phyloP scores from a whole-genome alignment of 1,140 invertebrate species.

The Teleogryllus occipitalis region DNA sequence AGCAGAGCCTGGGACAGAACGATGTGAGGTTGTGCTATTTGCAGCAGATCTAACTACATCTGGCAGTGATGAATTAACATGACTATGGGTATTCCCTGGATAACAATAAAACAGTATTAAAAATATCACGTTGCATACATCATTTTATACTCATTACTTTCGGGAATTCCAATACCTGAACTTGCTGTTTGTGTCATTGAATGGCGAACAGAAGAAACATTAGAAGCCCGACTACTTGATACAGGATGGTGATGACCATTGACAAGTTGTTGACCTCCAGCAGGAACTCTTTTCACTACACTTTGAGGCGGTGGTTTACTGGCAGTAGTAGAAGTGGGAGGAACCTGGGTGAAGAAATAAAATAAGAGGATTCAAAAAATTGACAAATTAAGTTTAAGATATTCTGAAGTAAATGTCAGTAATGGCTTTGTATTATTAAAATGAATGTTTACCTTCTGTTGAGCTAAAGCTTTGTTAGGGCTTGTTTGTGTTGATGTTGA shows the following conservation, averaged over 20 bases:
- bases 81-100: constrained; percentile 11
- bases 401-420: no score
- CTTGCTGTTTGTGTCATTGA: constrained; percentile 23
- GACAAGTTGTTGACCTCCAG: not conserved
- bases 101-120: not conserved
- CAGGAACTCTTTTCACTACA: not conserved
- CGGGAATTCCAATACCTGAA: not conserved
- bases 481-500: constrained; percentile 21
- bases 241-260: constrained; percentile 11
- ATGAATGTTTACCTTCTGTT: not conserved
- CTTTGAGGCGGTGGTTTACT: not conserved
- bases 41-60: constrained; percentile 22
- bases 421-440: not conserved
- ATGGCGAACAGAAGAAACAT: constrained; percentile 20
- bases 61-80: constrained; percentile 17
- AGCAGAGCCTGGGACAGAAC: constrained; percentile 4
- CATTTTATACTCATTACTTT: not conserved
- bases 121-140: not conserved
- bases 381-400: no score
- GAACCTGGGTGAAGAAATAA: not conserved
- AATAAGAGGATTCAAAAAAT: not conserved
- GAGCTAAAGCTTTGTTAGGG: constrained; percentile 15
- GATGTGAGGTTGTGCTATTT: constrained; percentile 7
- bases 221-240: not conserved
- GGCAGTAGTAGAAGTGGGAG: not conserved